Evolutionary conservation across 2,888 invertebrate species (phyloP), one percentile per base, ranked within the genome.

Genomic region (Clistopyga incitator): DNA sequence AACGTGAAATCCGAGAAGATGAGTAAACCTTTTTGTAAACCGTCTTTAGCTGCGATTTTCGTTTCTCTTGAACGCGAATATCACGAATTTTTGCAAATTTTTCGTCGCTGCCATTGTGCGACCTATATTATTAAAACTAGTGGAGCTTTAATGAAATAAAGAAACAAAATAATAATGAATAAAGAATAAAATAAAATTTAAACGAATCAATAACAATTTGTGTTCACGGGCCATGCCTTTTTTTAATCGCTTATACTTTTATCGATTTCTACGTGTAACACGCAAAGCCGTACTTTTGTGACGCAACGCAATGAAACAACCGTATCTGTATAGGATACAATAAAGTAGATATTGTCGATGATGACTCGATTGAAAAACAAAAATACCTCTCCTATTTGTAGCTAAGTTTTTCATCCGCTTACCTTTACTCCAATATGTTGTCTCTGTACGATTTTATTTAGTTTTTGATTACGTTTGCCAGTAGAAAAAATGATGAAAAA

Each of bases 201-300:
- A 87, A 88, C 85, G 85, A 89, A 86, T 82, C 85, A 88, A 88
- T 87, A 88, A 88, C 86, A 75, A 80, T 89, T 91, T 90, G 88
- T 87, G 89, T 90, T 91, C 88, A 89, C 84, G 76, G 76, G 59
- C 64, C 42, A 80, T 78, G 84, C 84, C 82, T 82, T 85, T 84
- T 84, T 85, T 83, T 78, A 65, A 84, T 84, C 65, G 86, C 85
- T 86, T 86, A 85, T 81, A 86, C 79, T 85, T 86, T 78, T 71
- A 83, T 83, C 83, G 70, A 86, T 84, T 86, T 85, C 72, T 84
- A 80, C 76, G 84, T 84, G 81, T 85, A 79, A 78, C 59, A 83
- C 85, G 83, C 85, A 85, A 81, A 79, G 85, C 83, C 86, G 83
- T 79, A 82, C 79, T 80, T 82, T 86, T 85, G 84, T 83, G 82